Percentiles rank a stretch among this genome's conserved stretches.
phyloP scores from a whole-genome alignment of 2,888 invertebrate genomes.

The Cylindroiulus punctatus region DNA sequence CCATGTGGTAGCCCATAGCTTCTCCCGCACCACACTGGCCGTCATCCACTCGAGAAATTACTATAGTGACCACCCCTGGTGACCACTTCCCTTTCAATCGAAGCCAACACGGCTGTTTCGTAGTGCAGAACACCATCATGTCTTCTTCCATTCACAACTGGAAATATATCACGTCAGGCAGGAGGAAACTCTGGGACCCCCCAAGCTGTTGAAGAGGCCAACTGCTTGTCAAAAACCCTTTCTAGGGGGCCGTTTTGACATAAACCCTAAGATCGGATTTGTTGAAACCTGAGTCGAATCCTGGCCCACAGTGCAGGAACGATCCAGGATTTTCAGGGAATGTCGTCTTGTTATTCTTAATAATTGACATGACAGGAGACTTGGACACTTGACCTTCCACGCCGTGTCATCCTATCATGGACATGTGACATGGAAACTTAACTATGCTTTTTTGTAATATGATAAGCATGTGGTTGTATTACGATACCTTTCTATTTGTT shows the following conservation, averaged over 20 bases:
- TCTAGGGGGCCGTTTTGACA: conserved; percentile 3
- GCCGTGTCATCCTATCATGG: too few relatives aligned
- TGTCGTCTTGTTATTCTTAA: neutral
- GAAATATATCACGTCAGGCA: neutral
- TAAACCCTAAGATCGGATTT: neutral
- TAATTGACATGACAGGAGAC: neutral
- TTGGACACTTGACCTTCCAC: neutral
- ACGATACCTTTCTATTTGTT: too few relatives aligned
- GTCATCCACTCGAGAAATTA: conserved; percentile 11
- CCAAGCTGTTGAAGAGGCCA: neutral
- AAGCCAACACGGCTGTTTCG: neutral
- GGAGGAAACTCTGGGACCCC: conserved; percentile 19
- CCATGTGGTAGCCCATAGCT: neutral
- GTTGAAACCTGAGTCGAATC: conserved; percentile 5
- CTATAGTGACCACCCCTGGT: conserved; percentile 11
- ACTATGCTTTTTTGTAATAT: too few relatives aligned
- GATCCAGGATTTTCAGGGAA: neutral
- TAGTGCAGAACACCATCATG: conserved; percentile 7
- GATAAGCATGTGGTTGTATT: too few relatives aligned
- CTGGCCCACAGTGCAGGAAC: neutral
- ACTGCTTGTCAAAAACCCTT: conserved; percentile 15
- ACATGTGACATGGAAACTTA: too few relatives aligned
- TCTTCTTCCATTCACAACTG: neutral
- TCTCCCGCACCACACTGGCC: neutral
- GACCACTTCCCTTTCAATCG: conserved; percentile 15